phyloP scores from a whole-genome alignment of 2,888 invertebrate genomes.

The Heliconius charithonia region DNA sequence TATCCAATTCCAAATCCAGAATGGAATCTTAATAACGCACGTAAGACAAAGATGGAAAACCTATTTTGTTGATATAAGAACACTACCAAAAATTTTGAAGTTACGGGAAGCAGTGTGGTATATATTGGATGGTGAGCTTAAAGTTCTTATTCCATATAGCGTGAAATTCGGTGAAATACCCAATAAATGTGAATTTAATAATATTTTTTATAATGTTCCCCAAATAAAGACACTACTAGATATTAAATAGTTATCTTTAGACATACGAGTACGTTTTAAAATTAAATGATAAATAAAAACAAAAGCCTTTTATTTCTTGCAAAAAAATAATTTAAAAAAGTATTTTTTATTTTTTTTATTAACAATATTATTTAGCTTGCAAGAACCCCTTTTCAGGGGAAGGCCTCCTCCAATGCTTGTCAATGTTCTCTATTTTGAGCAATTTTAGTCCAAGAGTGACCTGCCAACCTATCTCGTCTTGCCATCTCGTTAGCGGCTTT shows the following conservation, averaged over 20 bases:
- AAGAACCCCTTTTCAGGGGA: too few relatives aligned
- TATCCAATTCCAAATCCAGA: constrained; percentile 28
- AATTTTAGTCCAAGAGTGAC: too few relatives aligned
- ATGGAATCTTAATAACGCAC: constrained; percentile 30
- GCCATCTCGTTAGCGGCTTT: too few relatives aligned
- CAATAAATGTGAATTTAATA: constrained; percentile 18
- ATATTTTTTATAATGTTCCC: background rate
- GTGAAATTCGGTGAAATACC: constrained; percentile 5
- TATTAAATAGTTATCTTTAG: constrained; percentile 1
- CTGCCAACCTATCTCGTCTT: too few relatives aligned
- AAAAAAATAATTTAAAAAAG: too few relatives aligned
- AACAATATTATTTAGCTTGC: too few relatives aligned
- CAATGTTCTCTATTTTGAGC: too few relatives aligned
- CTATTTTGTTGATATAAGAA: constrained; percentile 31
- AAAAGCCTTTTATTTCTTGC: too few relatives aligned
- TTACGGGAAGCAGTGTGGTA: background rate
- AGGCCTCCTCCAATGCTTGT: too few relatives aligned
- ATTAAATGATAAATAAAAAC: too few relatives aligned
- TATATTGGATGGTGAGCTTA: background rate
- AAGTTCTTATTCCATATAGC: constrained; percentile 8
- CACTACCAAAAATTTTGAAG: constrained; percentile 24
- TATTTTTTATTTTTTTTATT: too few relatives aligned
- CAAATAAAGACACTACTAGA: background rate
- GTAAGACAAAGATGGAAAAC: constrained; percentile 17
- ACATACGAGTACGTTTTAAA: background rate